These are phyloP conservation scores for Brachymystax lenok DNA, from an alignment of 2,797 vertebrate species.

Conservation along the genomic window DNA sequence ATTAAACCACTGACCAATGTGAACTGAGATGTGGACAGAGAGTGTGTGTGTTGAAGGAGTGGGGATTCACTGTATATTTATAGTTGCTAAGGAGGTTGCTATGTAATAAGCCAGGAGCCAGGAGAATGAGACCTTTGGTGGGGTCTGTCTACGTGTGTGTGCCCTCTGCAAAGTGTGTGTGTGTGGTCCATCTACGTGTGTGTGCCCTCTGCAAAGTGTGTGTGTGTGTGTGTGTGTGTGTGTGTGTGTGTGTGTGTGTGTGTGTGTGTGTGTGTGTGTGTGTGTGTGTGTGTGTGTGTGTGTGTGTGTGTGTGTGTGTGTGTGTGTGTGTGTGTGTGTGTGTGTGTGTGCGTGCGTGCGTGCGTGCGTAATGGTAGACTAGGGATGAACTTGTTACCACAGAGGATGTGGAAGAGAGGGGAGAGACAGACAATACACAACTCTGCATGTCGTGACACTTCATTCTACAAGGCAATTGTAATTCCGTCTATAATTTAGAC, in stretches of 20 bases:
- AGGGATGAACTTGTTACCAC: conserved; percentile 65
- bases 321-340: neutral
- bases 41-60: conserved; percentile 9
- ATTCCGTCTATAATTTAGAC: conserved; percentile 45
- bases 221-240: conserved; percentile 9
- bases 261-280: conserved; percentile 7
- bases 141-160: conserved; percentile 26
- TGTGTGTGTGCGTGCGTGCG: conserved; percentile 25
- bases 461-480: conserved; percentile 33
- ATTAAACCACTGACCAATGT: conserved; percentile 67
- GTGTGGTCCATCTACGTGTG: conserved; percentile 26
- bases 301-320: conserved; percentile 13
- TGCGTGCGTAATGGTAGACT: conserved; percentile 53
- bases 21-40: conserved; percentile 30
- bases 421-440: conserved; percentile 59
- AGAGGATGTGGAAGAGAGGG: conserved; percentile 75
- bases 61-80: conserved; percentile 52
- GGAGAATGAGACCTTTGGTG: conserved; percentile 33
- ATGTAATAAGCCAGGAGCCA: conserved; percentile 38
- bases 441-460: conserved; percentile 55
- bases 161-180: neutral
- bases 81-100: conserved; percentile 58
- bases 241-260: neutral
- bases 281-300: conserved; percentile 4
- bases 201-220: neutral